These are phyloP conservation scores for Pan troglodytes DNA, from an alignment of 2,113 vertebrate genomes.

Conservation along the genomic window NHGRI_mPanTro3-v2.1_pri NC_072411.2:38916501-38917000, in stretches of 20 bases:
- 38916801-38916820: not conserved
- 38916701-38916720: not conserved
- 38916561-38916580: not conserved
- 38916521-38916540: not conserved
- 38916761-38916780: not conserved
- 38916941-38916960: conserved; percentile 48
- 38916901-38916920: conserved; percentile 47
- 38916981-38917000: conserved; percentile 1
- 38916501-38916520: not conserved
- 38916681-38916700: not conserved
- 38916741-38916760: not conserved
- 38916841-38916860: not conserved
- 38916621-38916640: not conserved
- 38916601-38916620: not conserved
- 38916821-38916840: not conserved
- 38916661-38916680: not conserved
- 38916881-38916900: conserved; percentile 30
- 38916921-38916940: conserved; percentile 41
- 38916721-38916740: not conserved
- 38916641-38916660: not conserved
- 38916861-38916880: not conserved
- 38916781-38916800: not conserved
- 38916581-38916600: not conserved
- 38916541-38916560: conserved; percentile 9
- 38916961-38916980: conserved; percentile 24